These are phyloP conservation scores for Nautilus pompilius DNA, from an alignment of 1,140 invertebrate genomes.

Conservation along the genomic window DNA sequence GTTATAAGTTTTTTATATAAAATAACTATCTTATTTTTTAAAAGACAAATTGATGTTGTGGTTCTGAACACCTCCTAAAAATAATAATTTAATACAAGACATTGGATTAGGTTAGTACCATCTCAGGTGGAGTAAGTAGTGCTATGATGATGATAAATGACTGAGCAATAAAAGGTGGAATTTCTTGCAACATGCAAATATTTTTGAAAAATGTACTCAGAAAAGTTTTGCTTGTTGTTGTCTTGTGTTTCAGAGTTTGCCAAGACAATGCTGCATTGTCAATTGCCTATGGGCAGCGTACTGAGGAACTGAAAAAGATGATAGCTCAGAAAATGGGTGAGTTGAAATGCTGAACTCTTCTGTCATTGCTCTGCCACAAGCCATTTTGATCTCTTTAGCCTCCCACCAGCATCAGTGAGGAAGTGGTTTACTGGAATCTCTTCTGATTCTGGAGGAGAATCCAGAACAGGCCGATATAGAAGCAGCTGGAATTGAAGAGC, in stretches of 20 bases:
- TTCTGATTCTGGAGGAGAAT: not conserved
- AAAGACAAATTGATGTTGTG: too few relatives aligned
- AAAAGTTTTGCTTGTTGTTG: too few relatives aligned
- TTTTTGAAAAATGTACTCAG: too few relatives aligned
- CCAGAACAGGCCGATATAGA: not conserved
- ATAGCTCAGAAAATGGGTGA: conserved; percentile 41
- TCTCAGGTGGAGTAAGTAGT: too few relatives aligned
- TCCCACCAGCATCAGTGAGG: not conserved
- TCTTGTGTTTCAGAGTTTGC: conserved; percentile 34
- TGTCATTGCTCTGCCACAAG: not conserved
- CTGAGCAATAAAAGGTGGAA: too few relatives aligned
- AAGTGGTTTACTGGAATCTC: not conserved
- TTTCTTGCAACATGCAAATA: too few relatives aligned
- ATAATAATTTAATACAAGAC: too few relatives aligned
- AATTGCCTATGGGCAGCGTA: conserved; percentile 26
- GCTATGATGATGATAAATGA: too few relatives aligned
- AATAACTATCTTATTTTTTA: too few relatives aligned
- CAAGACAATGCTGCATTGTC: conserved; percentile 41
- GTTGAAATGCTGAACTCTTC: conserved; percentile 1
- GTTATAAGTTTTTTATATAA: too few relatives aligned
- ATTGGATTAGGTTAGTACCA: too few relatives aligned
- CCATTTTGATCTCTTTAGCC: not conserved
- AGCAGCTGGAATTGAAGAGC: not conserved
- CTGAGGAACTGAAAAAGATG: conserved; percentile 34
- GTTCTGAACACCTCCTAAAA: too few relatives aligned